A percentile compares a stretch with the other conserved stretches of the same genome.
These are phyloP conservation scores for Drosophila prostipennis DNA, from an alignment of 2,888 invertebrate genomes.

Conservation along the genomic window DNA sequence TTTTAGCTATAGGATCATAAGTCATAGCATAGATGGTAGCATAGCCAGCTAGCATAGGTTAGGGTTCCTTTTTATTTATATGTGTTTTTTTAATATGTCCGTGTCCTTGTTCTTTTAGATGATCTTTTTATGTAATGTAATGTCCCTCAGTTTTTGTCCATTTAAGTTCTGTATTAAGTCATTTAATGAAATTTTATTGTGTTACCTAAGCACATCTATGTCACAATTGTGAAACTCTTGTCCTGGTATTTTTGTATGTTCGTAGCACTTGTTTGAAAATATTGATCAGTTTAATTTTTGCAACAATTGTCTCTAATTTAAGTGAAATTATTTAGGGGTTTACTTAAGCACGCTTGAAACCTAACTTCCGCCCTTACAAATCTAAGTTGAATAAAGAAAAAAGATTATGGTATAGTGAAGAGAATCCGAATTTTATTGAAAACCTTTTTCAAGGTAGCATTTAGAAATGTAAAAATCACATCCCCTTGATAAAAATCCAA, in stretches of 20 bases:
- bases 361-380: constrained; percentile 23
- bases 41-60: constrained; percentile 8
- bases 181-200: constrained; percentile 4
- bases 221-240: not conserved
- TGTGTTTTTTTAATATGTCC: constrained; percentile 11
- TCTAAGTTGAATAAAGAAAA: constrained; percentile 31
- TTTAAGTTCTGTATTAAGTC: constrained; percentile 1
- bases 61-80: constrained; percentile 20
- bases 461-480: not conserved
- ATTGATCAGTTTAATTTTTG: not conserved
- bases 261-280: not conserved
- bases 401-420: constrained; percentile 16
- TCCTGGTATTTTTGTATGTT: not conserved
- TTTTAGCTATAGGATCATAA: constrained; percentile 46
- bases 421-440: not conserved
- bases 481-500: not conserved
- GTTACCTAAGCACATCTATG: not conserved
- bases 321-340: not conserved
- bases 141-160: constrained; percentile 10
- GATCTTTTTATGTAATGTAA: not conserved
- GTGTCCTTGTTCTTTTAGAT: not conserved
- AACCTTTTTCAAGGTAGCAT: not conserved
- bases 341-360: constrained; percentile 3
- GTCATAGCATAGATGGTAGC: constrained; percentile 32
- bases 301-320: not conserved